These are phyloP conservation scores for Bagarius yarrelli DNA, from an alignment of 2,113 vertebrate genomes.

Conservation along the genomic window DNA sequence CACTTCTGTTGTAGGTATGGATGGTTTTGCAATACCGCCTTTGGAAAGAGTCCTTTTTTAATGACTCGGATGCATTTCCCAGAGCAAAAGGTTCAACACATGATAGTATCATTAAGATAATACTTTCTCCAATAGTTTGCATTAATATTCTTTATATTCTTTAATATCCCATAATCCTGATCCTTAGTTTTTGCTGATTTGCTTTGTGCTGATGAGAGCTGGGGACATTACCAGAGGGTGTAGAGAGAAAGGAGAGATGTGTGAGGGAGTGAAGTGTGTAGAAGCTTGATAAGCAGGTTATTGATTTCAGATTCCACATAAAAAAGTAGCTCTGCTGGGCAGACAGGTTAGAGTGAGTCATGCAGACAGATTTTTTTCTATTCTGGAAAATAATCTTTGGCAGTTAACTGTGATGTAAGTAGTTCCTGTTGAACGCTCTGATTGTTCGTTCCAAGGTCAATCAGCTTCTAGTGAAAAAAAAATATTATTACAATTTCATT, in stretches of 20 bases:
- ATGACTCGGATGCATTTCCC: background rate
- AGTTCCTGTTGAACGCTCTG: background rate
- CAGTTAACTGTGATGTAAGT: background rate
- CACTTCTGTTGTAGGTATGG: background rate
- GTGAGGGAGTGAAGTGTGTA: background rate
- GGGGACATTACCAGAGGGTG: background rate
- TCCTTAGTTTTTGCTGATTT: background rate
- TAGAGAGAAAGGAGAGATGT: background rate
- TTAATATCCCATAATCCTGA: background rate
- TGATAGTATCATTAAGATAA: background rate
- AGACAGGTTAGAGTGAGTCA: background rate
- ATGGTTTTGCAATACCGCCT: background rate
- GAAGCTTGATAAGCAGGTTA: background rate
- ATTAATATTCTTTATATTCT: background rate
- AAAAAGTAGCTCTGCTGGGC: background rate
- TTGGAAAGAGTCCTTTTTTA: background rate
- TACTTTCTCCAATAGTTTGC: background rate
- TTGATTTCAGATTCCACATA: background rate
- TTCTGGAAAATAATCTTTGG: background rate
- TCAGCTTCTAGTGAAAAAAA: background rate
- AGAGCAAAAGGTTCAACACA: background rate
- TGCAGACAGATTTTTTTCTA: background rate
- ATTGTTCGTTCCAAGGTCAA: background rate
- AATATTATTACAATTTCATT: too few relatives aligned
- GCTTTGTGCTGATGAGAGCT: background rate